phyloP scores from a whole-genome alignment of 2,888 invertebrate genomes.

The Argynnis bischoffii region DNA sequence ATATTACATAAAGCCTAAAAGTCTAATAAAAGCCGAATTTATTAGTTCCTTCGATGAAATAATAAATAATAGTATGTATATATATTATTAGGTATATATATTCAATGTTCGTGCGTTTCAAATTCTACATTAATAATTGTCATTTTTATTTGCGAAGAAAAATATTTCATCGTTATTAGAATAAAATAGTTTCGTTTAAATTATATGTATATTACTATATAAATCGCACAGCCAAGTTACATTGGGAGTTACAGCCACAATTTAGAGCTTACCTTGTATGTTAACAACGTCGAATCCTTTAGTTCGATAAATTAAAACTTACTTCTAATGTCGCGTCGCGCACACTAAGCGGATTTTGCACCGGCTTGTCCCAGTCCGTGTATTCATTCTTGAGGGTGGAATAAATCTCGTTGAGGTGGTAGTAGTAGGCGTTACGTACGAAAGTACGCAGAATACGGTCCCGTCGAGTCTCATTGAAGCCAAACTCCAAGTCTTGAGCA shows the following conservation, averaged over 20 bases:
- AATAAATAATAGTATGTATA: not conserved
- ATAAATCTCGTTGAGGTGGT: constrained; percentile 96
- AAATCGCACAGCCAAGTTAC: too few relatives aligned
- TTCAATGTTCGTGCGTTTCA: too few relatives aligned
- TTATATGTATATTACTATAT: too few relatives aligned
- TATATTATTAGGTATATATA: too few relatives aligned
- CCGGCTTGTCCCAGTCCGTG: constrained; percentile 96
- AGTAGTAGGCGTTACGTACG: constrained; percentile 96
- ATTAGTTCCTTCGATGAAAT: constrained; percentile 11
- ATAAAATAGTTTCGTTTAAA: too few relatives aligned
- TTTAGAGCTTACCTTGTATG: too few relatives aligned
- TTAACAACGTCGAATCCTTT: not conserved
- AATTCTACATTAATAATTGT: not conserved
- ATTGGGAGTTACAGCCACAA: too few relatives aligned
- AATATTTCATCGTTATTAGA: too few relatives aligned
- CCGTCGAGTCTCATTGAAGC: constrained; percentile 93
- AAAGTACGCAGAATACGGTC: constrained; percentile 94
- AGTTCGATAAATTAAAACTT: constrained; percentile 39
- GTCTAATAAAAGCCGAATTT: not conserved
- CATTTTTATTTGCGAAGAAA: not conserved
- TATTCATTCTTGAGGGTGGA: constrained; percentile 97
- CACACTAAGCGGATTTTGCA: constrained; percentile 92
- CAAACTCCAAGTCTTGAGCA: constrained; percentile 93
- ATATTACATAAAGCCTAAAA: not conserved
- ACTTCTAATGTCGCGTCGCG: constrained; percentile 91